phyloP scores from a whole-genome alignment of 2,113 vertebrate species.

The Cyprinodon brontotheroides region DNA sequence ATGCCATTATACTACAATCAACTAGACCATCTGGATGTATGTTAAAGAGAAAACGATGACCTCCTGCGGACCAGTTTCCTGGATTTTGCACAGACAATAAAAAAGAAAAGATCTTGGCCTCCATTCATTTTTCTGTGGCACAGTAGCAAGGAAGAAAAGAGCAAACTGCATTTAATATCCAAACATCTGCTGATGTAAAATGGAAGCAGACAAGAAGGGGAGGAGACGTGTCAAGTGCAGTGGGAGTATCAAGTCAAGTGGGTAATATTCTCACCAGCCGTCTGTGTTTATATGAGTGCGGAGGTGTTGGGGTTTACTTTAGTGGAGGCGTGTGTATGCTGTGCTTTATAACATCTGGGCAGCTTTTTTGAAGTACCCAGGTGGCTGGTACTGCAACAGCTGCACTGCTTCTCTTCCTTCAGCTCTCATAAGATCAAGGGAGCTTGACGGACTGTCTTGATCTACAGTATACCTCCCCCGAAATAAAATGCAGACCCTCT shows the following conservation, averaged over 20 bases:
- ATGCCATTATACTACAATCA: conserved; percentile 54
- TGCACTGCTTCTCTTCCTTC: conserved; percentile 56
- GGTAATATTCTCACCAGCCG: conserved; percentile 59
- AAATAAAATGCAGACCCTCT: conserved; percentile 2
- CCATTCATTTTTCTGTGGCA: not conserved
- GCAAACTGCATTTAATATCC: conserved; percentile 37
- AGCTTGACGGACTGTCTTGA: conserved; percentile 71
- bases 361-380: conserved; percentile 74
- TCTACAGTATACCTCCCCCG: conserved; percentile 28
- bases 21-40: conserved; percentile 47
- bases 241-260: conserved; percentile 64
- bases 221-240: conserved; percentile 53
- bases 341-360: conserved; percentile 73
- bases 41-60: conserved; percentile 42
- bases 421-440: conserved; percentile 51
- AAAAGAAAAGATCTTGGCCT: not conserved
- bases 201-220: conserved; percentile 45
- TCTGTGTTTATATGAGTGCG: conserved; percentile 22
- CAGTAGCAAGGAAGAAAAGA: conserved; percentile 24
- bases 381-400: conserved; percentile 67
- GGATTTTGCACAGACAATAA: conserved; percentile 2
- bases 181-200: conserved; percentile 54
- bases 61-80: conserved; percentile 6
- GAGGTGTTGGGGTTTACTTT: conserved; percentile 8
- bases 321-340: conserved; percentile 1